These are phyloP conservation scores for Pyrrhosoma nymphula DNA, from an alignment of 2,888 invertebrate genomes.

Conservation along the genomic window DNA sequence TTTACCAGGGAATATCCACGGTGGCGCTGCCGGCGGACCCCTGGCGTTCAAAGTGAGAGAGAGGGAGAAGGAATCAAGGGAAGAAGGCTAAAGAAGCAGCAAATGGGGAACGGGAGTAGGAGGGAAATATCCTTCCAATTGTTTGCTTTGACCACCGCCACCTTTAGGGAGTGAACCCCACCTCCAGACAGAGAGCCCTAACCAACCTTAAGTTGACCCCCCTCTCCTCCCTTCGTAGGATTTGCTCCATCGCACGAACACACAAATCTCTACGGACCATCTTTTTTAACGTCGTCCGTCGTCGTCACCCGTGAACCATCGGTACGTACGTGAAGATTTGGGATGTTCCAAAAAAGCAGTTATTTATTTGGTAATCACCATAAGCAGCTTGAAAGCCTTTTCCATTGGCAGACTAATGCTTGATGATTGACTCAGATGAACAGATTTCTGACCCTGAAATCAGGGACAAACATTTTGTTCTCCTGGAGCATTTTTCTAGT, in stretches of 20 bases:
- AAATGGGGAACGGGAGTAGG: not conserved
- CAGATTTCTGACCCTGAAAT: too few relatives aligned
- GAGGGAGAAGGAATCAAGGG: not conserved
- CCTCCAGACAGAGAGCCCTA: not conserved
- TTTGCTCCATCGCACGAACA: not conserved
- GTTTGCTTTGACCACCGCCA: conserved; percentile 59
- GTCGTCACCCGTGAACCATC: too few relatives aligned
- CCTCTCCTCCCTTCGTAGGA: too few relatives aligned
- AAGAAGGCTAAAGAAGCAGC: not conserved
- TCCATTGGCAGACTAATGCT: too few relatives aligned
- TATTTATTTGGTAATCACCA: too few relatives aligned
- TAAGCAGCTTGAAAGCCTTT: too few relatives aligned
- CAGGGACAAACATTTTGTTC: too few relatives aligned
- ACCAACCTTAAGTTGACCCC: not conserved
- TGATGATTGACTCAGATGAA: too few relatives aligned
- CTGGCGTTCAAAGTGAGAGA: not conserved
- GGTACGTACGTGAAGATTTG: too few relatives aligned
- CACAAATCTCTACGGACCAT: not conserved
- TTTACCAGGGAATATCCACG: conserved; percentile 26
- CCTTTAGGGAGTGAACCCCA: not conserved
- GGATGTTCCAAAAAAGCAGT: too few relatives aligned
- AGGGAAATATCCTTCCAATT: conserved; percentile 12
- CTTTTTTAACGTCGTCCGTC: not conserved
- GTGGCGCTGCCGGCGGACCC: not conserved
- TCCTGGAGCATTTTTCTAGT: too few relatives aligned